Percentiles rank a stretch among this genome's conserved stretches.
These are phyloP conservation scores for Macroramphosus scolopax DNA, from an alignment of 2,797 vertebrate species.

Conservation along the genomic window DNA sequence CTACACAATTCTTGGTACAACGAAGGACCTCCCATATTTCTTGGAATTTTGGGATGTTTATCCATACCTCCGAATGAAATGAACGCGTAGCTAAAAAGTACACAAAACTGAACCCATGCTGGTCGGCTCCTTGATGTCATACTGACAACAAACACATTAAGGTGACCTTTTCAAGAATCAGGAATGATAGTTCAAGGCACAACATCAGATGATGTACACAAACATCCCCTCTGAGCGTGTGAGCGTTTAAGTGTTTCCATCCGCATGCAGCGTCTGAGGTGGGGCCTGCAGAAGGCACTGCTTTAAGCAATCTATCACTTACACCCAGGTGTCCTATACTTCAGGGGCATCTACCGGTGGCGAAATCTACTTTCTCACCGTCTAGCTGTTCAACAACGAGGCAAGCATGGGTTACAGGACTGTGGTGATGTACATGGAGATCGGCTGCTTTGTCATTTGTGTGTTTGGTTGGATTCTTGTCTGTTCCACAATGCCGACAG, in stretches of 20 bases:
- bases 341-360: neutral
- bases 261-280: too few relatives aligned
- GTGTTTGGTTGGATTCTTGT: slow-evolving; percentile 78
- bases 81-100: slow-evolving; percentile 56
- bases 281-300: too few relatives aligned
- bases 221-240: neutral
- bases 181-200: slow-evolving; percentile 35
- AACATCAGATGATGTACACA: slow-evolving; percentile 59
- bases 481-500: slow-evolving; percentile 76
- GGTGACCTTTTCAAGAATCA: slow-evolving; percentile 48
- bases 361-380: too few relatives aligned
- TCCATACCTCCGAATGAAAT: slow-evolving; percentile 41
- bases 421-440: slow-evolving; percentile 77
- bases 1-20: too few relatives aligned
- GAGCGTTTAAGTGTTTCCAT: neutral
- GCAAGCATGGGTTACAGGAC: slow-evolving; percentile 70
- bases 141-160: slow-evolving; percentile 59
- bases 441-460: slow-evolving; percentile 74
- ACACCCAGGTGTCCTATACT: neutral
- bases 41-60: too few relatives aligned
- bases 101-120: slow-evolving; percentile 20
- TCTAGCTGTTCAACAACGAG: neutral
- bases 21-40: too few relatives aligned
- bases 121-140: slow-evolving; percentile 16
- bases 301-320: too few relatives aligned